These are phyloP conservation scores for Crotalus viridis DNA, from an alignment of 2,113 vertebrate genomes.

Conservation along the genomic window DNA sequence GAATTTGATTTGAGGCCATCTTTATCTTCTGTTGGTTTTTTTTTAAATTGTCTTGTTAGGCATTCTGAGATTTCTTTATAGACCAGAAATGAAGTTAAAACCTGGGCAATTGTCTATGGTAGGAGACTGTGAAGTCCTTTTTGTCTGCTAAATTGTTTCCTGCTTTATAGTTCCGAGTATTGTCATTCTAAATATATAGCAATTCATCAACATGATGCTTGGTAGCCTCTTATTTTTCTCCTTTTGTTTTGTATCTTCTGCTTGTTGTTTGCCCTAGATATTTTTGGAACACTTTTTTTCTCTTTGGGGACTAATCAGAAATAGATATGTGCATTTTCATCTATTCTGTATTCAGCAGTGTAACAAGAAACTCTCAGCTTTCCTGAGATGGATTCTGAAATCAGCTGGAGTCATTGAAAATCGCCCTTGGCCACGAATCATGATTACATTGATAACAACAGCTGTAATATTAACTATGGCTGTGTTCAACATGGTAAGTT, in stretches of 20 bases:
- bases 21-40: background rate
- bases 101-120: background rate
- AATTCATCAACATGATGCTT: background rate
- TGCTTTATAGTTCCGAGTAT: slow-evolving; percentile 3
- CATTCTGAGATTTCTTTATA: background rate
- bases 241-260: background rate
- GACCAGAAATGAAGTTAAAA: background rate
- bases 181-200: slow-evolving; percentile 6
- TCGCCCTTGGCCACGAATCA: slow-evolving; percentile 90
- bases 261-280: background rate
- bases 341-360: slow-evolving; percentile 78
- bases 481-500: slow-evolving; percentile 94
- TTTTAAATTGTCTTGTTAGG: background rate
- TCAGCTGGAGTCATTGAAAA: slow-evolving; percentile 91
- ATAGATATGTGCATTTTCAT: slow-evolving; percentile 1
- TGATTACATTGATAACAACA: slow-evolving; percentile 89
- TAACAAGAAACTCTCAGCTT: slow-evolving; percentile 86
- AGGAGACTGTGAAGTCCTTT: background rate
- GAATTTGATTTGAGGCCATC: background rate
- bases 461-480: slow-evolving; percentile 91
- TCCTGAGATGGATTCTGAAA: slow-evolving; percentile 87
- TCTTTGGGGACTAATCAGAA: background rate
- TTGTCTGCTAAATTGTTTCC: background rate
- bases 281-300: background rate
- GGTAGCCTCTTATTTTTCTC: background rate